Evolutionary conservation across 2,113 vertebrate genomes (phyloP).

Genomic region (Neomonachus schauinslandi): DNA sequence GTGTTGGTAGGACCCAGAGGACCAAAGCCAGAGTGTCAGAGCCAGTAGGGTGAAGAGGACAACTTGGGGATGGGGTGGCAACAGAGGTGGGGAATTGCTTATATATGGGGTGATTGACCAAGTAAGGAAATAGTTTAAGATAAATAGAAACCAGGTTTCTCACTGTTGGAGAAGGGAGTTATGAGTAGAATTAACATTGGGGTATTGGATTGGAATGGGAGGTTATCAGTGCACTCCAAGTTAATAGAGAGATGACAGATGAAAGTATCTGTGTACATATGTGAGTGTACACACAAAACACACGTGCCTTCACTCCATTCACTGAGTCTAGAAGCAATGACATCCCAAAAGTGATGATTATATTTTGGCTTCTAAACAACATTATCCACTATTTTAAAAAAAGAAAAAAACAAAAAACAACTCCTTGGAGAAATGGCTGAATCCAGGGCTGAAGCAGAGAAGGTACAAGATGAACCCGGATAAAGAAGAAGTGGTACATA

Average conservation of each 20-base stretch:
- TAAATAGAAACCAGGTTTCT: neutral
- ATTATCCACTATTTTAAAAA: neutral
- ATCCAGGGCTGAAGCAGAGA: neutral
- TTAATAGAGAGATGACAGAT: neutral
- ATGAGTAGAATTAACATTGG: neutral
- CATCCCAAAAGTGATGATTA: neutral
- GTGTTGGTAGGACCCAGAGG: neutral
- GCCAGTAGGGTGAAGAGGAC: neutral
- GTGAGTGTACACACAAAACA: neutral
- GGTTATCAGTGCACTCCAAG: neutral
- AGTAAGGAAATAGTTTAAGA: neutral
- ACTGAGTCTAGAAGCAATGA: neutral
- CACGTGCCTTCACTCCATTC: neutral
- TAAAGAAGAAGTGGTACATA: neutral
- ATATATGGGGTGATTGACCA: neutral
- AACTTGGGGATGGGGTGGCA: neutral
- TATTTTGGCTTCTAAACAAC: neutral
- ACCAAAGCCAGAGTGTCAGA: neutral
- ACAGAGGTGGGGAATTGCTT: neutral
- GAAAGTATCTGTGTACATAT: neutral
- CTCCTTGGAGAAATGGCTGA: neutral
- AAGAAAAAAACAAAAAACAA: too few species aligned
- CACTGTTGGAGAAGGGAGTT: neutral
- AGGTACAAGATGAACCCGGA: neutral
- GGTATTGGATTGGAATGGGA: neutral